phyloP scores from a whole-genome alignment of 2,888 invertebrate genomes.

The Luperina testacea region DNA sequence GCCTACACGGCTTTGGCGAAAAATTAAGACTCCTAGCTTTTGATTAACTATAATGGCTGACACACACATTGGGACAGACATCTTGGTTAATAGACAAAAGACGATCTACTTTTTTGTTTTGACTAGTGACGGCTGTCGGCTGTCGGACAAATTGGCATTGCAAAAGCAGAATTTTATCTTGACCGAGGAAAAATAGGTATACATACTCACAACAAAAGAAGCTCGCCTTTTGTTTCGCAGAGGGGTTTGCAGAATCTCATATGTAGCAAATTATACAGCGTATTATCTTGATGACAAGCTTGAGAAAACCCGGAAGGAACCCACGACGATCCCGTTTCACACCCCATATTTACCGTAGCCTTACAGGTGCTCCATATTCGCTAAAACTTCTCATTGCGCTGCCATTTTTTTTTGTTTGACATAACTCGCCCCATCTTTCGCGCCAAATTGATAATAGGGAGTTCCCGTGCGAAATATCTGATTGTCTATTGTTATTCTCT shows the following conservation, averaged over 20 bases:
- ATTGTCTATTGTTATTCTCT: slow-evolving; percentile 61
- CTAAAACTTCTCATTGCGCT: slow-evolving; percentile 42
- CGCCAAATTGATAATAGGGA: slow-evolving; percentile 53
- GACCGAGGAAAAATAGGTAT: slow-evolving; percentile 9
- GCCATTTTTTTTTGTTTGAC: slow-evolving; percentile 57
- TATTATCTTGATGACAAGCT: slow-evolving; percentile 28
- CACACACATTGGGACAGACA: neutral
- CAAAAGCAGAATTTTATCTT: slow-evolving; percentile 10
- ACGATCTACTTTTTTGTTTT: neutral
- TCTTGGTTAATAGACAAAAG: neutral
- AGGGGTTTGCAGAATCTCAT: slow-evolving; percentile 22
- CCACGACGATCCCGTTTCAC: slow-evolving; percentile 48
- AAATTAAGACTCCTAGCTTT: neutral
- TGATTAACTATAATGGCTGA: neutral
- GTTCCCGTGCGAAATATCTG: slow-evolving; percentile 64
- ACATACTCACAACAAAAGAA: slow-evolving; percentile 8
- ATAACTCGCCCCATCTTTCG: slow-evolving; percentile 32
- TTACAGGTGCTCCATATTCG: slow-evolving; percentile 59
- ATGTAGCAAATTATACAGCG: slow-evolving; percentile 39
- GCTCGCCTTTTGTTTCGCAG: slow-evolving; percentile 31
- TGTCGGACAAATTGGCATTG: neutral
- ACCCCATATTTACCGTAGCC: slow-evolving; percentile 24
- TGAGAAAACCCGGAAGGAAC: slow-evolving; percentile 47
- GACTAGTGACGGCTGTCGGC: neutral
- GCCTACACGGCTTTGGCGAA: neutral